Evolutionary conservation across 2,888 invertebrate genomes (phyloP).

Genomic region (Ischnura elegans): DNA sequence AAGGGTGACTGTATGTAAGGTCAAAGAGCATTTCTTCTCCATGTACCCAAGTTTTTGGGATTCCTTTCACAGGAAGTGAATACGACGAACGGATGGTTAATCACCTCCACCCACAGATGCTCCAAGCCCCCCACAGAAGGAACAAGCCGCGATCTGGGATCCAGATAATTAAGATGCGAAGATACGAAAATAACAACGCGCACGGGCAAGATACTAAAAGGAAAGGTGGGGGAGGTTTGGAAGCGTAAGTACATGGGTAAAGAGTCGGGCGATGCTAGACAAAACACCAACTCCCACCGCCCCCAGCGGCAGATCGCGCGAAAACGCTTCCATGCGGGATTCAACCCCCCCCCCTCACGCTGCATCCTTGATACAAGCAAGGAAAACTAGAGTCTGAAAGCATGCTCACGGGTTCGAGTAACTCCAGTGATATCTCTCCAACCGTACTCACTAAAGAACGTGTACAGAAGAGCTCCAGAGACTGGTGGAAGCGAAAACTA

Average conservation of each 20-base stretch:
- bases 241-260: slow-evolving; percentile 41
- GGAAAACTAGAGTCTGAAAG: not conserved
- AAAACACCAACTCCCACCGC: not conserved
- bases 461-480: no score
- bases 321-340: not conserved
- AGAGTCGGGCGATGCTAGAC: slow-evolving; percentile 28
- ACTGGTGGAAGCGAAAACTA: no score
- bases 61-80: not conserved
- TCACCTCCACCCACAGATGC: not conserved
- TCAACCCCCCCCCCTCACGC: not conserved
- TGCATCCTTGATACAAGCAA: not conserved
- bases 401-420: not conserved
- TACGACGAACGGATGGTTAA: not conserved
- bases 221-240: no score
- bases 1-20: not conserved
- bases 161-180: slow-evolving; percentile 50
- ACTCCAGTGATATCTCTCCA: no score
- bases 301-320: not conserved
- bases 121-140: no score
- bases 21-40: not conserved
- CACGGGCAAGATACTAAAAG: no score
- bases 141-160: slow-evolving; percentile 5
- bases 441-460: no score
- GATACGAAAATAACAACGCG: slow-evolving; percentile 46
- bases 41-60: not conserved